Evolutionary conservation across 2,113 vertebrate genomes (phyloP), one percentile per base, ranked within the genome.

Genomic region (Rynchops niger): DNA sequence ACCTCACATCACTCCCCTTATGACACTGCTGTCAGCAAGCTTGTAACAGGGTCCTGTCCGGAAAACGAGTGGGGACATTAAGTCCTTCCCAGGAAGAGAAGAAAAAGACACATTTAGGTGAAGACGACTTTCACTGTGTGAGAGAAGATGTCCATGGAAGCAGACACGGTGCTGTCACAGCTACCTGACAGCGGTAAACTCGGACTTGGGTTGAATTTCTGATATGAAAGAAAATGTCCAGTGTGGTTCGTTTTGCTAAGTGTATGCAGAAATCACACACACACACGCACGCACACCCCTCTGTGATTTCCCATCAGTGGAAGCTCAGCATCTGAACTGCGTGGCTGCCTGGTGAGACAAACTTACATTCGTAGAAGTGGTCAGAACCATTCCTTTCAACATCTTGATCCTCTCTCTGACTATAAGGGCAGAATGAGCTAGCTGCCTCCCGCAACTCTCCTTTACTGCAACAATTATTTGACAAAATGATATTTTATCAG

Each of bases 211-310:
- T 76, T 11, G 15, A 45, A 50, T 50, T 85, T 86, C 88, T 91
- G 56, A 26, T 45, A 62, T 0, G 5, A 76, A 84, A 58, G 82
- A 36, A 20, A 27, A 27, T 2, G 7, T 23, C 52, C 34, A 49
- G 8, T 18, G 7, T 34, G 4, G 4, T 36, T 86, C 27, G 58
- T 84, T 82, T 92, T 69, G 26, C 29, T 52, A 72, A 52, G 18
- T 9, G 32, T 19, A 6, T 19, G 27, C 23, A 71, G 36, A 53
- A 82, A 69, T 13, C 9, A 21, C 34, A 42, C 5, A 29, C 27
- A 38, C 4, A 20, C 43, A 22, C 0, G 6, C 19, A 66, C 1
- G 2, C 26, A 42, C 16, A 6, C 8, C 2, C 9, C 7, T 15
- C 30, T 69, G 11, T 29, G 55, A 66, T 18, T 58, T 85, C 32